These are phyloP conservation scores for Homarus americanus DNA, from an alignment of 1,140 invertebrate species.

Conservation along the genomic window DNA sequence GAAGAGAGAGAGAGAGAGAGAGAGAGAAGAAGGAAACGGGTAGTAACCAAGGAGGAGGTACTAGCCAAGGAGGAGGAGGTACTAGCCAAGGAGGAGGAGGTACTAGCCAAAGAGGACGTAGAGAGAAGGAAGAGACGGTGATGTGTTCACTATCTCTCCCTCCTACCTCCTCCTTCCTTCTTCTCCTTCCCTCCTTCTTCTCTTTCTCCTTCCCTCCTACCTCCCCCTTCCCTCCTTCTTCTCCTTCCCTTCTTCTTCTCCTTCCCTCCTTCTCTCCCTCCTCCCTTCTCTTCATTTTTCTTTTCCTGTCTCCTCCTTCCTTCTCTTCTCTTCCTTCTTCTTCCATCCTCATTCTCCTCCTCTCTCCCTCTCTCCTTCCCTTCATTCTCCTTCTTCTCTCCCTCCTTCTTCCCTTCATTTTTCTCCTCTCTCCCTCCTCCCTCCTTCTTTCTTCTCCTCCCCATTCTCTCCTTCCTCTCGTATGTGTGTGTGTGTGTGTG, in stretches of 20 bases:
- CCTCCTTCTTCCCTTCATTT: neutral
- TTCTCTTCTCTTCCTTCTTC: neutral
- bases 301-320: neutral
- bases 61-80: neutral
- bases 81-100: neutral
- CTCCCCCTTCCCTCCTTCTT: neutral
- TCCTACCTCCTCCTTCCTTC: neutral
- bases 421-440: neutral
- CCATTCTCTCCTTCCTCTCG: neutral
- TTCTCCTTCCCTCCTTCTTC: conserved; percentile 4
- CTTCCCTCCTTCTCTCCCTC: neutral
- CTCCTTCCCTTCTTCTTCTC: neutral
- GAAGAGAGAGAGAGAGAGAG: too few relatives aligned
- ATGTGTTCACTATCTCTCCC: conserved; percentile 26
- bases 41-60: conserved; percentile 14
- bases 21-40: too few relatives aligned
- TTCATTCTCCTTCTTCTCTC: neutral
- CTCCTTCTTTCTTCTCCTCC: neutral
- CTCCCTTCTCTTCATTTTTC: neutral
- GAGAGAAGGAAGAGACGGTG: too few relatives aligned
- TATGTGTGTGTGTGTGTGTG: too few relatives aligned
- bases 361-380: neutral
- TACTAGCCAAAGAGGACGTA: neutral
- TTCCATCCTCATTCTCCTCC: neutral
- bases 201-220: neutral